Evolutionary conservation across 2,888 invertebrate genomes (phyloP).

Genomic region (Horisme vitalbata): DNA sequence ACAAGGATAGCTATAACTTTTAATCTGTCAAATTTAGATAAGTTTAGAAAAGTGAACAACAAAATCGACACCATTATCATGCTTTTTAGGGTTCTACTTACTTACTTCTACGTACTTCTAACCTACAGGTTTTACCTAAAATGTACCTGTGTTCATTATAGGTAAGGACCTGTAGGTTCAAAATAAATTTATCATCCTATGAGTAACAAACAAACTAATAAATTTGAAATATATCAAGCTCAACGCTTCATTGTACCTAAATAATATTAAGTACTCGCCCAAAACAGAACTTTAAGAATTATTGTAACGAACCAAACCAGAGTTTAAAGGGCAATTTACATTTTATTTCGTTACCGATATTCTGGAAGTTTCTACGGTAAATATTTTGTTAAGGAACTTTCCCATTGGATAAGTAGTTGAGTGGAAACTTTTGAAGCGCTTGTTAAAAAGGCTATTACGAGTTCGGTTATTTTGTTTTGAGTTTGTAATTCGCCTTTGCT

Average conservation of each 20-base stretch:
- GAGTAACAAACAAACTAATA: too few species aligned
- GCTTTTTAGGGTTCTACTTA: too few species aligned
- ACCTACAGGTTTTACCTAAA: too few species aligned
- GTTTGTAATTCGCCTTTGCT: too few species aligned
- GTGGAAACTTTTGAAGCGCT: conserved; percentile 19
- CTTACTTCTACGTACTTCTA: too few species aligned
- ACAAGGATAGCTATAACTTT: too few species aligned
- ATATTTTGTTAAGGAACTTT: conserved; percentile 56
- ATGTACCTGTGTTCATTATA: too few species aligned
- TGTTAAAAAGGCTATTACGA: conserved; percentile 10
- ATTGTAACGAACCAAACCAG: conserved; percentile 41
- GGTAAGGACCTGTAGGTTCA: too few species aligned
- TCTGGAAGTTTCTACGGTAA: conserved; percentile 48
- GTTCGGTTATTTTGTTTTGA: not conserved
- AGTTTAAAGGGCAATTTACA: conserved; percentile 42
- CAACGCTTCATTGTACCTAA: conserved; percentile 4
- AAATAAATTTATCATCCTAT: too few species aligned
- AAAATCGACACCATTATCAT: too few species aligned
- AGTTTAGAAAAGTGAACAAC: too few species aligned
- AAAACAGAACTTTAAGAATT: conserved; percentile 43
- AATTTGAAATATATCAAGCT: not conserved
- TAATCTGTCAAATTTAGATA: too few species aligned
- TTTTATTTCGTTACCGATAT: conserved; percentile 48
- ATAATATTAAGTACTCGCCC: conserved; percentile 9
- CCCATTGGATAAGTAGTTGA: conserved; percentile 41